phyloP scores from a whole-genome alignment of 2,888 invertebrate species.

The Heteromyza rotundicornis region DNA sequence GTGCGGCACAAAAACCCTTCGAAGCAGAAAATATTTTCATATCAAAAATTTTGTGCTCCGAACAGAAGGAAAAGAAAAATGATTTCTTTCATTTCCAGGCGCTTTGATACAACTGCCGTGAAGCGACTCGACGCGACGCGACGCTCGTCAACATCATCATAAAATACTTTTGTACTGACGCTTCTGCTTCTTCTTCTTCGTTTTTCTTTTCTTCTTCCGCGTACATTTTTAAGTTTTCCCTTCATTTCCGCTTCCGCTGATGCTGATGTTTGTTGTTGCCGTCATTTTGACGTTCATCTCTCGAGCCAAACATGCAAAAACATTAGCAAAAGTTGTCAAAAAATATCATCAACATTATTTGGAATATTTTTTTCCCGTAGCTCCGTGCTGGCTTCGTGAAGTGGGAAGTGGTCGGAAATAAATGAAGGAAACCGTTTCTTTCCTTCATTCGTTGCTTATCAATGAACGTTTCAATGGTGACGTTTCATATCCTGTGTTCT shows the following conservation, averaged over 20 bases:
- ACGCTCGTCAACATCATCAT: background rate
- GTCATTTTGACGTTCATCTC: background rate
- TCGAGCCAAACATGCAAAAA: conserved; percentile 7
- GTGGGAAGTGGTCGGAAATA: too few species aligned
- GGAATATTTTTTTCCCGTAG: too few species aligned
- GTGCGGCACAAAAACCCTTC: conserved; percentile 3
- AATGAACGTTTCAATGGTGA: background rate
- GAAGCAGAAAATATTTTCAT: conserved; percentile 10
- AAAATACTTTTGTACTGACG: background rate
- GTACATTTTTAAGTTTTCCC: background rate
- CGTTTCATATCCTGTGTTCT: background rate
- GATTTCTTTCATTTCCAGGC: background rate
- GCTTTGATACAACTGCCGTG: background rate
- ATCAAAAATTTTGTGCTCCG: background rate
- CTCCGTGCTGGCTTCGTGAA: too few species aligned
- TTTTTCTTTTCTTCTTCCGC: background rate
- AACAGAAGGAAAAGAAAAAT: background rate
- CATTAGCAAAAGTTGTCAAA: conserved; percentile 17
- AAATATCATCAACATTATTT: background rate
- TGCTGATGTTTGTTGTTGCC: background rate
- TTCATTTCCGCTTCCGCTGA: conserved; percentile 8
- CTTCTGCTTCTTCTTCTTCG: background rate
- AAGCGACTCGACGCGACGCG: background rate
- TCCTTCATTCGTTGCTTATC: background rate
- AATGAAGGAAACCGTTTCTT: too few species aligned